Percentiles rank a stretch among this genome's conserved stretches.
Evolutionary conservation across 2,888 invertebrate species (phyloP).

Genomic region (Belgica antarctica): DNA sequence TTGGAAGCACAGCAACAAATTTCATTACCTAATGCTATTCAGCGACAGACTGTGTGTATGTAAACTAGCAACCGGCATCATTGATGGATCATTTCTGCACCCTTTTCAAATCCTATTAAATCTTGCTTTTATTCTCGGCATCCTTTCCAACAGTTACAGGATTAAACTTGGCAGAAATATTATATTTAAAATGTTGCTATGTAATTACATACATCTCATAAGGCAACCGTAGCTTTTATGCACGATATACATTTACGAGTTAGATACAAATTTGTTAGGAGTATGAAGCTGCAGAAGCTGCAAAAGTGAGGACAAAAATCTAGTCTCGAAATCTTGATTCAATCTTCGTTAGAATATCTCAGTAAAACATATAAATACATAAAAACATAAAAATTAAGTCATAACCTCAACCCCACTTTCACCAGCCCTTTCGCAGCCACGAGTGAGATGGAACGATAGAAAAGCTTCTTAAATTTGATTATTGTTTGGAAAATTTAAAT

Average conservation of each 20-base stretch:
- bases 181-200: slow-evolving; percentile 22
- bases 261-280: no score
- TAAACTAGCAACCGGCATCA: not conserved
- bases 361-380: no score
- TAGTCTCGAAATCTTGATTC: no score
- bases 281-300: no score
- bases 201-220: slow-evolving; percentile 39
- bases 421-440: not conserved
- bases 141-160: slow-evolving; percentile 7
- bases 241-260: not conserved
- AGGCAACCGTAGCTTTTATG: slow-evolving; percentile 10
- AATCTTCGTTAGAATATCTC: no score
- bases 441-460: not conserved
- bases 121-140: slow-evolving; percentile 6
- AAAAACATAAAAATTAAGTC: not conserved
- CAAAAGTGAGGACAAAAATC: no score
- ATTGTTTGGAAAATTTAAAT: slow-evolving; percentile 44
- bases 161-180: slow-evolving; percentile 37
- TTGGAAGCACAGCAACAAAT: no score
- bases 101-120: slow-evolving; percentile 39
- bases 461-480: slow-evolving; percentile 43
- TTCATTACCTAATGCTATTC: no score
- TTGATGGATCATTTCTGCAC: slow-evolving; percentile 38
- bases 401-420: not conserved
- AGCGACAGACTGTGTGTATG: no score